Evolutionary conservation across 2,113 vertebrate genomes (phyloP).

Genomic region (Nannospalax galili): DNA sequence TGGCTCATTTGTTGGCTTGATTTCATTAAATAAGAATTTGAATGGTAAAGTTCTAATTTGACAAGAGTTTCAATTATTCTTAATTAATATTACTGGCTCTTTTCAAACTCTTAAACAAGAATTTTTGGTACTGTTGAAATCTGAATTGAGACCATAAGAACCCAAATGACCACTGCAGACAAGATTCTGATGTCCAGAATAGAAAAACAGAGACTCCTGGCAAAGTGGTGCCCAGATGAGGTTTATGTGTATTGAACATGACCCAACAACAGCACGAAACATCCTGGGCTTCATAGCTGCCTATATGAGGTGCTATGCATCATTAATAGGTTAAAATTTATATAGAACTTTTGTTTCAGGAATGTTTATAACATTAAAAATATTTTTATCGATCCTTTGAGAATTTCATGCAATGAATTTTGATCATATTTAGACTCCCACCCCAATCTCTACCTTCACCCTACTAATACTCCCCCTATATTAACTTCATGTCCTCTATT

Average conservation of each 20-base stretch:
- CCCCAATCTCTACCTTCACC: too few species aligned
- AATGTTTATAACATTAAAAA: neutral
- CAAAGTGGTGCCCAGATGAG: neutral
- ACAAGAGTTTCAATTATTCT: neutral
- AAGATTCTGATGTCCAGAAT: neutral
- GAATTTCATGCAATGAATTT: too few species aligned
- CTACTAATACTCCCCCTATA: too few species aligned
- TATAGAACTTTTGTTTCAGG: neutral
- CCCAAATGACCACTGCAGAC: neutral
- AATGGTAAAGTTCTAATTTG: neutral
- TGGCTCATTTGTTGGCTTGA: neutral
- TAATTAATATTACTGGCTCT: neutral
- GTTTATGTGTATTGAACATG: neutral
- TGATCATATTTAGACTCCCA: too few species aligned
- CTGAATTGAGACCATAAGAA: neutral
- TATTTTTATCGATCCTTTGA: too few species aligned
- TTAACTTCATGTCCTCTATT: too few species aligned
- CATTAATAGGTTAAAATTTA: neutral
- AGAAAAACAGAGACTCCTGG: neutral
- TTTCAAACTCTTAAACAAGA: neutral
- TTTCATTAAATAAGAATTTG: conserved; percentile 19
- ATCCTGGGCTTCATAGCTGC: neutral
- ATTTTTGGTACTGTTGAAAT: neutral
- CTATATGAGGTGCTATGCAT: neutral
- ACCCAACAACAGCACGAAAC: neutral